Base-by-base conservation (phyloP, 2,888 invertebrate species). In the Ectemnius cavifrons region DNA sequence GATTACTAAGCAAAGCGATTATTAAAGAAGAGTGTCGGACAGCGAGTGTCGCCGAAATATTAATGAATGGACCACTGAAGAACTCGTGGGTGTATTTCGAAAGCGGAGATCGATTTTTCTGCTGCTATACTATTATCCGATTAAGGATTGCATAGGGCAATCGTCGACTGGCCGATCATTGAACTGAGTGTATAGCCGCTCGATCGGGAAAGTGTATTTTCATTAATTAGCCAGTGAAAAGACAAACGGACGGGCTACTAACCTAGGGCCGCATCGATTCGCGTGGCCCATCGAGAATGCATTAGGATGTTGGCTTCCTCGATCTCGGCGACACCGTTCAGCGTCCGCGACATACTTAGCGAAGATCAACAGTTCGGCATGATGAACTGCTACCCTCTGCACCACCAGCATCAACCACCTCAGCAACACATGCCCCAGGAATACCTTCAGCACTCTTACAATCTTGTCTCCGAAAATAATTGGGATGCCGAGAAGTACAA, bases 331-430 rank as follows among this genome's bases (percentile, higher is more conserved):
- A 90, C 90, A 16, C 90, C 90, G 62, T 91, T 91, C 79, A 89
- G 91, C 80, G 91, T 91, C 67, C 88, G 90, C 65, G 90, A 91
- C 62, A 91, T 91, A 63, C 86, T 91, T 14, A 91, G 84, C 82
- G 89, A 87, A 67, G 88, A 89, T 78, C 90, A 90, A 56, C 87
- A 89, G 63, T 78, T 90, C 4, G 83, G 81, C 23, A 75, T 75
- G 37, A 91, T 91, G 91, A 90, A 91, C 69, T 90, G 89, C 67
- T 91, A 89, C 68, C 81, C 84, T 4, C 67, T 79, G 1, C 87
- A 87, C 52, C 84, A 85, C 2, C 83, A 83, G 11, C 80, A 81
- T 1, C 90, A 89, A 59, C 73, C 79, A 3, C 84, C 82, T 0
- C 85, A 87, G 5, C 84, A 86, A 62, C 87, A 87, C 61, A 75